Evolutionary conservation across 2,797 vertebrate genomes (phyloP).

Genomic region (Xiphophorus birchmanni): DNA sequence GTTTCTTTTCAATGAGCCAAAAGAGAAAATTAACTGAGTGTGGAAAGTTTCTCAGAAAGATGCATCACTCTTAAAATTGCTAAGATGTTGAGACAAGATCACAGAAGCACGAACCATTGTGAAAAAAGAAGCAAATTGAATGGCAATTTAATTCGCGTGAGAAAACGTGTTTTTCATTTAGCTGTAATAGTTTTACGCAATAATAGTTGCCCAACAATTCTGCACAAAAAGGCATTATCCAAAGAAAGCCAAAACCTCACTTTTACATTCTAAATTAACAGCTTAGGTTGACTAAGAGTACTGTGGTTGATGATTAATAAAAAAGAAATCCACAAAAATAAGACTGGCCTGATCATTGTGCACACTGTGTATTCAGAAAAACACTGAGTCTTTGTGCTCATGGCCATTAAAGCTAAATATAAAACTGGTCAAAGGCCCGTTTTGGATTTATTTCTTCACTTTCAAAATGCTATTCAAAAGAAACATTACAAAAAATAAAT

Average conservation of each 20-base stretch:
- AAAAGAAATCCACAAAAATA: neutral
- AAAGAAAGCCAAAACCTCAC: too few relatives aligned
- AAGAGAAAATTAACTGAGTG: neutral
- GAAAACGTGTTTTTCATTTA: too few relatives aligned
- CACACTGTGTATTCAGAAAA: neutral
- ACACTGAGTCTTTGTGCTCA: neutral
- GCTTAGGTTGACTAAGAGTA: too few relatives aligned
- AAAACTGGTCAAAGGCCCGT: neutral
- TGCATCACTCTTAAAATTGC: neutral
- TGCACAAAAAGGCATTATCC: too few relatives aligned
- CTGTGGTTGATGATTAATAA: neutral
- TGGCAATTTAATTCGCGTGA: too few relatives aligned
- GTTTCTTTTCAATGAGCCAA: neutral
- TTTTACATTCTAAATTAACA: too few relatives aligned
- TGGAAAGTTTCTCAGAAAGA: neutral
- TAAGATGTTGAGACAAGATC: neutral
- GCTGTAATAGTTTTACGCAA: too few relatives aligned
- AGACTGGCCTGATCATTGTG: neutral
- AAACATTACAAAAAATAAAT: neutral
- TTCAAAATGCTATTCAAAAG: neutral
- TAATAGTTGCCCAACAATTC: too few relatives aligned
- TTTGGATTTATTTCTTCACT: neutral
- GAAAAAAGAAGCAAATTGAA: too few relatives aligned
- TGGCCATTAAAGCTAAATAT: neutral
- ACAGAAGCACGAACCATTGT: neutral